Conservation (phyloP, 2,113 vertebrate species). For the Rhinopithecus roxellana region DNA sequence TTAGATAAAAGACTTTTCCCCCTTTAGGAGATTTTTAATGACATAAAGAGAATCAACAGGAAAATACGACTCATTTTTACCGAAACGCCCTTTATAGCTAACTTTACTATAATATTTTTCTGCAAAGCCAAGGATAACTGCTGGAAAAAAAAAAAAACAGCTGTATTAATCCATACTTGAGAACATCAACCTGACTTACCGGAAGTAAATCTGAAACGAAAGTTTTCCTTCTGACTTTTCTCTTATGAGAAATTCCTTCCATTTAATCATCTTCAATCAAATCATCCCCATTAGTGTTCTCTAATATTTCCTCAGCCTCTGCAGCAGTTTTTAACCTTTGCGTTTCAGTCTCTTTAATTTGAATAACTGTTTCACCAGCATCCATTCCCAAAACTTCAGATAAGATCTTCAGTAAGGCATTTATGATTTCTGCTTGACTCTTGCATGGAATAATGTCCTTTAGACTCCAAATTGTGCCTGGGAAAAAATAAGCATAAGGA, state of each 20-base stretch:
- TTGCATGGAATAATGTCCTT: constrained; percentile 88
- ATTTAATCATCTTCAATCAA: no score
- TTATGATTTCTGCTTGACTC: constrained; percentile 90
- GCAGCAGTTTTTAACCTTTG: no score
- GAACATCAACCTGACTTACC: no score
- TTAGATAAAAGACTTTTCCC: background rate
- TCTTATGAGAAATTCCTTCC: no score
- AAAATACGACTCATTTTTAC: background rate
- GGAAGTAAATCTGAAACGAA: no score
- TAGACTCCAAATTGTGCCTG: constrained; percentile 93
- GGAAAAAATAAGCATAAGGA: background rate
- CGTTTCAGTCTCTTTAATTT: constrained; percentile 85
- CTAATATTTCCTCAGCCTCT: no score
- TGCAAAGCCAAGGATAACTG: no score
- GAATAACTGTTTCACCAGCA: constrained; percentile 83
- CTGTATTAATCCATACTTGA: no score
- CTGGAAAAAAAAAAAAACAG: background rate
- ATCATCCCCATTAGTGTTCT: no score
- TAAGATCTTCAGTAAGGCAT: constrained; percentile 89
- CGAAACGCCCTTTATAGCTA: background rate
- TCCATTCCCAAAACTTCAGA: constrained; percentile 90
- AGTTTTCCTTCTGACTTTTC: no score
- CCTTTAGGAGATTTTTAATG: background rate
- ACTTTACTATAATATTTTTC: background rate
- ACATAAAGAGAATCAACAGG: background rate